A percentile compares a stretch with the other conserved stretches of the same genome.
These are phyloP conservation scores for Rhizoglyphus robini DNA, from an alignment of 1,140 invertebrate species.

Conservation along the genomic window DNA sequence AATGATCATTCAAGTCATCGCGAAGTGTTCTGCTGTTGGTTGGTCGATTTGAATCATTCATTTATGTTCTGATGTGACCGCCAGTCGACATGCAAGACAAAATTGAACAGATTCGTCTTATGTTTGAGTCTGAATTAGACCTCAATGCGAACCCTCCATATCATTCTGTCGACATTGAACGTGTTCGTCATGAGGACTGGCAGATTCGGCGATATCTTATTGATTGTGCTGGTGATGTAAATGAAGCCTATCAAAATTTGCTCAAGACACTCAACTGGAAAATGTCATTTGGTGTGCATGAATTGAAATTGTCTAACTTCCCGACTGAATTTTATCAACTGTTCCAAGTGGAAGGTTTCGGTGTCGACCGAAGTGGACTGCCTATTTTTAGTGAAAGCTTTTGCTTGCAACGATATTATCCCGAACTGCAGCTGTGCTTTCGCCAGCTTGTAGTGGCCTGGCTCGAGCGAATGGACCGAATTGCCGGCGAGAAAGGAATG, in stretches of 20 bases:
- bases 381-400: background rate
- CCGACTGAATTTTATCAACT: slow-evolving; percentile 12
- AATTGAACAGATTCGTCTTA: slow-evolving; percentile 8
- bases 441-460: background rate
- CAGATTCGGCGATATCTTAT: slow-evolving; percentile 53
- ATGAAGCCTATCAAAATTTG: slow-evolving; percentile 42
- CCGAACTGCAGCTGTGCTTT: background rate
- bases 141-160: background rate
- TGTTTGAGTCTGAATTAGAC: slow-evolving; percentile 12
- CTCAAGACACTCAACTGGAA: slow-evolving; percentile 69
- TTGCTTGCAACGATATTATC: background rate
- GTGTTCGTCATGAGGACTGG: slow-evolving; percentile 43
- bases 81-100: background rate
- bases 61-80: too few relatives aligned
- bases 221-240: slow-evolving; percentile 31
- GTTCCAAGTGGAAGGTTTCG: slow-evolving; percentile 3
- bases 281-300: slow-evolving; percentile 56
- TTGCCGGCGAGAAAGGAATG: background rate
- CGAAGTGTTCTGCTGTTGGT: too few relatives aligned
- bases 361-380: background rate
- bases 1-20: too few relatives aligned
- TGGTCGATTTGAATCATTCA: too few relatives aligned
- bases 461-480: background rate
- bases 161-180: slow-evolving; percentile 16
- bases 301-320: background rate